These are phyloP conservation scores for Trichonephila clavipes DNA, from an alignment of 1,140 invertebrate genomes.

Conservation along the genomic window DNA sequence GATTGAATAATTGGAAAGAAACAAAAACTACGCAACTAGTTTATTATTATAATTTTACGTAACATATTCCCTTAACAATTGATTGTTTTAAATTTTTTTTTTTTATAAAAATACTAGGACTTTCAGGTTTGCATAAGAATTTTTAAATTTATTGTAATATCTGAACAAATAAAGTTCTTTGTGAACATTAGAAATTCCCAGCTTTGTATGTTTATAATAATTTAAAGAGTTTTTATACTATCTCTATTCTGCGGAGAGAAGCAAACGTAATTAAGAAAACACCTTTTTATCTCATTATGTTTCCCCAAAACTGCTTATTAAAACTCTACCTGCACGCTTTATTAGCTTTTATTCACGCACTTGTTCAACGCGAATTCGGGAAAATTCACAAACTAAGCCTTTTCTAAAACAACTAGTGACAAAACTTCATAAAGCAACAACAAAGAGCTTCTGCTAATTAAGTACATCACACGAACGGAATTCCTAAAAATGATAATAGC, in stretches of 20 bases:
- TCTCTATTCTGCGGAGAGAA: not conserved
- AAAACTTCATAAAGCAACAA: conserved; percentile 48
- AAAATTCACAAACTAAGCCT: conserved; percentile 35
- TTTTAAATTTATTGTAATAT: not conserved
- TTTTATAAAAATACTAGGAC: not conserved
- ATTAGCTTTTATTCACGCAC: conserved; percentile 1
- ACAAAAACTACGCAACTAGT: too few relatives aligned
- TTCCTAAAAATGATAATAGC: conserved; percentile 24
- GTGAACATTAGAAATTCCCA: not conserved
- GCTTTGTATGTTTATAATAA: conserved; percentile 22
- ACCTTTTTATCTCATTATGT: conserved; percentile 13
- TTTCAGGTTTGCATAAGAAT: not conserved
- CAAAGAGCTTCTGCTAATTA: conserved; percentile 65
- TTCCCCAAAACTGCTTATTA: conserved; percentile 1
- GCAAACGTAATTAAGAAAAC: conserved; percentile 27
- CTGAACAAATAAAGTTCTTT: not conserved
- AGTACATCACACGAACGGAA: conserved; percentile 17
- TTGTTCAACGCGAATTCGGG: conserved; percentile 20
- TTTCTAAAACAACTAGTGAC: conserved; percentile 32
- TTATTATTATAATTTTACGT: too few relatives aligned
- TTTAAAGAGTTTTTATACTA: not conserved
- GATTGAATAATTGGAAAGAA: too few relatives aligned
- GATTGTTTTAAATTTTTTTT: not conserved
- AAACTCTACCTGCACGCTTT: not conserved
- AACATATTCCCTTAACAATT: too few relatives aligned